These are phyloP conservation scores for Channa striata DNA, from an alignment of 2,797 vertebrate genomes.

Conservation along the genomic window DNA sequence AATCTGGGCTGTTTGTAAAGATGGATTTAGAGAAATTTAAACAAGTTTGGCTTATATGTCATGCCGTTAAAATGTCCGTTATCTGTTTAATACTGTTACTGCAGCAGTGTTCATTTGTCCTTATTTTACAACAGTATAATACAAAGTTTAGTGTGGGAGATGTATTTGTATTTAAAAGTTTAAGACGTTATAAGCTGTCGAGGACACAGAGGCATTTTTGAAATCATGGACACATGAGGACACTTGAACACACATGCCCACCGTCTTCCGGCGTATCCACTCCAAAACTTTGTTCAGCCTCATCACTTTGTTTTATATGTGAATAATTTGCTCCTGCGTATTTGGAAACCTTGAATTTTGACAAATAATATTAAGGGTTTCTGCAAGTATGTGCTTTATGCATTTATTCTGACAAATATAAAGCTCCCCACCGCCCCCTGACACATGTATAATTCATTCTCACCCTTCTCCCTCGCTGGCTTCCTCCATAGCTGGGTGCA, in stretches of 20 bases:
- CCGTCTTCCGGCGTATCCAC: conserved; percentile 33
- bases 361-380: conserved; percentile 66
- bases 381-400: conserved; percentile 52
- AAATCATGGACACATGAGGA: conserved; percentile 33
- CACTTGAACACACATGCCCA: conserved; percentile 9
- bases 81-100: no score
- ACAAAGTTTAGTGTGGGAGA: background rate
- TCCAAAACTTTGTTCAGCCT: conserved; percentile 45
- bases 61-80: no score
- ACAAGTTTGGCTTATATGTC: no score
- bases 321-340: conserved; percentile 61
- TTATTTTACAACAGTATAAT: conserved; percentile 1
- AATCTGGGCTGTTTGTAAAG: background rate
- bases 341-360: conserved; percentile 76
- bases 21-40: no score
- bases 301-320: conserved; percentile 52
- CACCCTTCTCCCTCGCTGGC: conserved; percentile 29
- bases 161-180: conserved; percentile 14
- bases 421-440: conserved; percentile 11
- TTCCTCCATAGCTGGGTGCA: conserved; percentile 25
- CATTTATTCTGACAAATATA: conserved; percentile 73
- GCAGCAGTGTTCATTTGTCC: background rate
- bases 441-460: conserved; percentile 73
- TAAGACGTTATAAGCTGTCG: no score
- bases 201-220: conserved; percentile 1